Evolutionary conservation across 2,888 invertebrate species (phyloP).

Genomic region (Phengaris arion): DNA sequence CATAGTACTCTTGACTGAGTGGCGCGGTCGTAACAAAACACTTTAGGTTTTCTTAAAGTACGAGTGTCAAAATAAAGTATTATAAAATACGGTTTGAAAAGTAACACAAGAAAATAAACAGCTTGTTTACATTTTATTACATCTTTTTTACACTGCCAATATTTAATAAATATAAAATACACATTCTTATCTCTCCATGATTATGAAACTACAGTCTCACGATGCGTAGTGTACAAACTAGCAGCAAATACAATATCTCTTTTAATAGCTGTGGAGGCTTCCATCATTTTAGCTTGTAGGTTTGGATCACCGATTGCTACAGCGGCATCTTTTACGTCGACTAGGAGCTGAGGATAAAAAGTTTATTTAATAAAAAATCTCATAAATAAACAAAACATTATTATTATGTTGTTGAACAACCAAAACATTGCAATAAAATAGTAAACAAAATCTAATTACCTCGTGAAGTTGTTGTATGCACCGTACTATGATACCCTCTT

Average conservation of each 20-base stretch:
- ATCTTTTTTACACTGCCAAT: neutral
- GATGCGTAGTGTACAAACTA: slow-evolving; percentile 90
- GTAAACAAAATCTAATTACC: slow-evolving; percentile 60
- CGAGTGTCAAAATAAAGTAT: neutral
- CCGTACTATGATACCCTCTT: slow-evolving; percentile 98
- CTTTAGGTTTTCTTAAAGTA: too few relatives aligned
- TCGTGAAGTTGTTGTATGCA: slow-evolving; percentile 98
- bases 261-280: slow-evolving; percentile 94
- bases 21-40: too few relatives aligned
- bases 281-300: slow-evolving; percentile 96
- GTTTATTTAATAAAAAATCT: neutral
- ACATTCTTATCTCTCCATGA: neutral
- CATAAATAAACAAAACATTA: neutral
- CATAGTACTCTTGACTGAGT: too few relatives aligned
- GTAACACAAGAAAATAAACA: neutral
- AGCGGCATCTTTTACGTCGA: slow-evolving; percentile 94
- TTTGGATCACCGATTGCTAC: slow-evolving; percentile 95
- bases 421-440: too few relatives aligned
- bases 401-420: too few relatives aligned
- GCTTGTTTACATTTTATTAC: neutral
- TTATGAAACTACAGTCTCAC: slow-evolving; percentile 51
- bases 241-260: slow-evolving; percentile 99
- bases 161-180: neutral
- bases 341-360: slow-evolving; percentile 55
- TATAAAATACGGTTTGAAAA: neutral